These are phyloP conservation scores for Druon quercuslanigerum DNA, from an alignment of 1,140 invertebrate genomes.

Conservation along the genomic window DNA sequence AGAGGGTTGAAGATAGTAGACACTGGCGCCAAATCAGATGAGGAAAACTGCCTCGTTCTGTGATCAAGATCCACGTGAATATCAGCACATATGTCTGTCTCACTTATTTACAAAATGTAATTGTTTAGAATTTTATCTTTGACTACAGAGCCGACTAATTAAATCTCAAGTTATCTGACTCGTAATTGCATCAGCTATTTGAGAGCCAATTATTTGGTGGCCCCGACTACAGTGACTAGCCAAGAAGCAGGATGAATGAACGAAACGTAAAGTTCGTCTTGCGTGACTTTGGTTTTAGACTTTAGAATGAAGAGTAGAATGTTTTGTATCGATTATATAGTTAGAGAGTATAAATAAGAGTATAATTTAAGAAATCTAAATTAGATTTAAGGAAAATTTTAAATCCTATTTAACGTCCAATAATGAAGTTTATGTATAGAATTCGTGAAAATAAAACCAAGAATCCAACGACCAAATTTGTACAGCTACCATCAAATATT, in stretches of 20 bases:
- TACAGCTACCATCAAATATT: too few species aligned
- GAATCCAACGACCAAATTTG: too few species aligned
- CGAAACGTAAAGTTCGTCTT: constrained; percentile 14
- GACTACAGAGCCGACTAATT: neutral
- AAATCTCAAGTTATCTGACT: neutral
- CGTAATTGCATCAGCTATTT: neutral
- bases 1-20: neutral
- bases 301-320: neutral
- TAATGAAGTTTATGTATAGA: too few species aligned
- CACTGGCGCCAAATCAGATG: neutral
- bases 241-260: constrained; percentile 1
- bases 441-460: too few species aligned
- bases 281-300: neutral
- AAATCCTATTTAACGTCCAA: too few species aligned
- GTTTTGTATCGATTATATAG: too few species aligned
- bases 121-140: too few species aligned
- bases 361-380: too few species aligned
- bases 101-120: too few species aligned
- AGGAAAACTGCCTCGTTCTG: neutral
- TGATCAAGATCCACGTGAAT: constrained; percentile 1
- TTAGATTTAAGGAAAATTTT: too few species aligned
- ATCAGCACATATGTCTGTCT: neutral
- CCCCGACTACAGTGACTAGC: neutral
- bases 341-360: too few species aligned
- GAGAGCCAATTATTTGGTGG: neutral